Conservation (phyloP, 2,888 invertebrate genomes). For the Torymus aiolomorphi region DNA sequence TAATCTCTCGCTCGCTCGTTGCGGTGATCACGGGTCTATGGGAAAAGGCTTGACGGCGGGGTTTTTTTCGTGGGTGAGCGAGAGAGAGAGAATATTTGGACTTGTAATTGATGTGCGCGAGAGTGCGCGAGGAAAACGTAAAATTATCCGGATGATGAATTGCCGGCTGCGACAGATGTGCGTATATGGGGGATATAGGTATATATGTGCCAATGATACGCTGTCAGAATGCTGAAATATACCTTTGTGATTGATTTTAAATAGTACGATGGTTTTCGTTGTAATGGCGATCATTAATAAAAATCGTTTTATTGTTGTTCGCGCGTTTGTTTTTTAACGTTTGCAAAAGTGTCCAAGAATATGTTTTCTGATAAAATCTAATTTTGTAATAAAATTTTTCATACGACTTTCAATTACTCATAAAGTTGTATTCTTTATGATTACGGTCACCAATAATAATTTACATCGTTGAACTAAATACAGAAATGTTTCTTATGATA, state of each 20-base stretch:
- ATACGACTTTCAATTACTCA: too few species aligned
- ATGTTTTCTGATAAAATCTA: too few species aligned
- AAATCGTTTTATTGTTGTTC: slow-evolving; percentile 40
- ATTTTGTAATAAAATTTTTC: too few species aligned
- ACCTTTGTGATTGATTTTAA: slow-evolving; percentile 55
- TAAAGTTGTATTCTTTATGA: too few species aligned
- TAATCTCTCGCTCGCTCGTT: background rate
- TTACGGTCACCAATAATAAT: too few species aligned
- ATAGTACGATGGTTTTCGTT: slow-evolving; percentile 40
- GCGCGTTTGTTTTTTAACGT: background rate
- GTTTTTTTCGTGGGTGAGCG: background rate
- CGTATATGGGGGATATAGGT: slow-evolving; percentile 10
- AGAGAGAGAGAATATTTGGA: slow-evolving; percentile 47
- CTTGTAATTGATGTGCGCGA: slow-evolving; percentile 52
- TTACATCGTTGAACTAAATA: too few species aligned
- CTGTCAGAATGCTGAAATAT: slow-evolving; percentile 54
- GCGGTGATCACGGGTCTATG: slow-evolving; percentile 12
- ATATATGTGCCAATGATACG: slow-evolving; percentile 51
- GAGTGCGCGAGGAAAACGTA: slow-evolving; percentile 33
- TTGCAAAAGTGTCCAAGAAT: too few species aligned
- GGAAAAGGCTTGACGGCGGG: slow-evolving; percentile 11
- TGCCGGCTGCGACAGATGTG: slow-evolving; percentile 42
- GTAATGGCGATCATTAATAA: slow-evolving; percentile 50
- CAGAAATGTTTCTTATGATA: too few species aligned
- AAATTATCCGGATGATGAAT: slow-evolving; percentile 55